Base-by-base conservation (phyloP, 23 tunicate genomes). In the Ascidia mentula region DNA sequence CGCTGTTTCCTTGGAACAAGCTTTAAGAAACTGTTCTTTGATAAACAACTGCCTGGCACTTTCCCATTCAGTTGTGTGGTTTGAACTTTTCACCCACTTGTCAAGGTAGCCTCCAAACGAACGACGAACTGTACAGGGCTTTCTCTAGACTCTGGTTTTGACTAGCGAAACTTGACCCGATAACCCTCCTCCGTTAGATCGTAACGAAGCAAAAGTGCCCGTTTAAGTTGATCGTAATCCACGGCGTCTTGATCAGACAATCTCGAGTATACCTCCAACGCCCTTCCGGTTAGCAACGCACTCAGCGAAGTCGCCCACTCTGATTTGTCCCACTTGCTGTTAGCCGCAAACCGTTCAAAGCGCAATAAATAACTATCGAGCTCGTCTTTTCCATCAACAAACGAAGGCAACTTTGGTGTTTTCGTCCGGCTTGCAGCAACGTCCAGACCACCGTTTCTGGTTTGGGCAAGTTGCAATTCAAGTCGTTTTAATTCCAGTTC, bases 111-210 rank as follows among this genome's bases (percentile, higher is more conserved):
- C 20, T 20, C 33, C 9, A 26, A 69, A 31, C 32, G 79, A 34
- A 73, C 79, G 0, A 73, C 53, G 33, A 82, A 73, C 38, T 82
- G 72, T 4, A 28, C 69, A 36, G 86, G 37, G 39, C 73, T 82
- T 53, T 73, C 79, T 4, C 30, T 26, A 18, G 33, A 18, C 53
- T 82, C 79, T 5, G 86, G 86, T 45, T 82, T 82, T 1, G 79
- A 61, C 0, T 37, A 46, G 1, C 79, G 37, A 37, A 73, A 82
- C 46, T 75, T 73, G 15, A 30, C 5, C 1, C 86, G 79, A 53
- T 81, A 81, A 9, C 84, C 84, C 12, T 45, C 37, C 33, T 81
- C 84, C 33, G 75, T 71, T 6, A 70, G 32, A 31, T 81, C 69
- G 65, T 70, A 81, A 7, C 77, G 35, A 26, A 37, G 38, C 59